phyloP scores from a whole-genome alignment of 2,888 invertebrate species.

The Eumacrocentrus americanus region DNA sequence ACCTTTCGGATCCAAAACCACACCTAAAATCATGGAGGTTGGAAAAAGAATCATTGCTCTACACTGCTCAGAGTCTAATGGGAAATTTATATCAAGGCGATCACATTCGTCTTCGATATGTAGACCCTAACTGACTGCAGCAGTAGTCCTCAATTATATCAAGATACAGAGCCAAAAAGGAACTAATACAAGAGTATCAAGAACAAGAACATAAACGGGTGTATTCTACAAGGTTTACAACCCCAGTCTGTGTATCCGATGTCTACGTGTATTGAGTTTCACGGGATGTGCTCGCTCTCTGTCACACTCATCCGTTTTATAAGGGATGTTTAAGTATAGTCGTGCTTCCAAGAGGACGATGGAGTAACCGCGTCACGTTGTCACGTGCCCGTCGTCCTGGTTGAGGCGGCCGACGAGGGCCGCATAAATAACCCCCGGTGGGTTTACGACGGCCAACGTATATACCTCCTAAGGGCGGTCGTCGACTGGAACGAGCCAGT shows the following conservation, averaged over 20 bases:
- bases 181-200: background rate
- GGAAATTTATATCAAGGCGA: background rate
- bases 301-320: constrained; percentile 15
- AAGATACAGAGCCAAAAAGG: too few relatives aligned
- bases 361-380: constrained; percentile 57
- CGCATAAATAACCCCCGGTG: constrained; percentile 58
- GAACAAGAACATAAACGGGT: background rate
- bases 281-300: constrained; percentile 21
- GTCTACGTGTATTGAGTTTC: too few relatives aligned
- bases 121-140: too few relatives aligned
- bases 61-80: too few relatives aligned
- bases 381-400: constrained; percentile 56
- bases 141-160: too few relatives aligned
- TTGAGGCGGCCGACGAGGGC: constrained; percentile 55
- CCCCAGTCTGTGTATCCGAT: too few relatives aligned
- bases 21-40: constrained; percentile 14
- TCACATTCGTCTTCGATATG: too few relatives aligned
- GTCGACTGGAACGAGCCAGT: constrained; percentile 11
- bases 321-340: constrained; percentile 40
- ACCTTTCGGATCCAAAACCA: constrained; percentile 15
- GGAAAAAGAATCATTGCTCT: background rate
- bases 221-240: background rate
- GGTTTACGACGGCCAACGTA: constrained; percentile 52
- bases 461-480: too few relatives aligned
- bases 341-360: constrained; percentile 31